These are phyloP conservation scores for western clawed frog (Xenopus tropicalis) DNA, from an alignment of 2,113 vertebrate genomes.

Conservation along the genomic window DNA sequence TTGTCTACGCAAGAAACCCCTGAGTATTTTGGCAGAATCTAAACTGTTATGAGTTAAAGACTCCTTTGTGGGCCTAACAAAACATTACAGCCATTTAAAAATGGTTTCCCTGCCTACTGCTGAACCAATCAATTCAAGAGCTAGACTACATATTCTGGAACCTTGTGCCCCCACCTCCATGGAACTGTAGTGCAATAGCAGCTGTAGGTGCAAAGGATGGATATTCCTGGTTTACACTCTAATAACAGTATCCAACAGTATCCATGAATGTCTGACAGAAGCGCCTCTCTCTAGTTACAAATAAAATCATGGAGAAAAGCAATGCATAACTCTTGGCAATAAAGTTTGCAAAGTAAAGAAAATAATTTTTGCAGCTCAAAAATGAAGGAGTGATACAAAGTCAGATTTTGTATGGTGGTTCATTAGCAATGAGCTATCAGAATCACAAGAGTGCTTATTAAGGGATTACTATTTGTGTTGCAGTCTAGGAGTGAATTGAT, in stretches of 20 bases:
- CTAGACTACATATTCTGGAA: too few relatives aligned
- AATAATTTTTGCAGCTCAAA: not conserved
- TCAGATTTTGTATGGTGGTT: not conserved
- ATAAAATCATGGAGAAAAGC: not conserved
- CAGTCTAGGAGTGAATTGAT: too few relatives aligned
- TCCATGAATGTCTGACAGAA: not conserved
- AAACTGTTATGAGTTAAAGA: not conserved
- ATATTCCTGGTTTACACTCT: not conserved
- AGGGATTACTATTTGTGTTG: too few relatives aligned
- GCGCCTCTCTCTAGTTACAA: not conserved
- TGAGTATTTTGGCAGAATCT: constrained; percentile 8
- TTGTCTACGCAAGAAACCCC: constrained; percentile 8
- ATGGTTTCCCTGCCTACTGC: not conserved
- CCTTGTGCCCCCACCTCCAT: too few relatives aligned
- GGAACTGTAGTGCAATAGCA: too few relatives aligned
- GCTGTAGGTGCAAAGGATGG: not conserved
- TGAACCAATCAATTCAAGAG: too few relatives aligned
- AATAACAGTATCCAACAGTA: not conserved
- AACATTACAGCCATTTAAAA: not conserved
- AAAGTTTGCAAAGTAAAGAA: not conserved
- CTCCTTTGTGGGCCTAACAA: too few relatives aligned
- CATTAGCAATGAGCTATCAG: too few relatives aligned
- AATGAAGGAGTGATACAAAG: not conserved
- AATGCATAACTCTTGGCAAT: not conserved
- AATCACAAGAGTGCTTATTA: too few relatives aligned